Conservation (phyloP, 30 jellyfish, hydroid and myxozoan genomes). For the Hydractinia symbiolongicarpus region DNA sequence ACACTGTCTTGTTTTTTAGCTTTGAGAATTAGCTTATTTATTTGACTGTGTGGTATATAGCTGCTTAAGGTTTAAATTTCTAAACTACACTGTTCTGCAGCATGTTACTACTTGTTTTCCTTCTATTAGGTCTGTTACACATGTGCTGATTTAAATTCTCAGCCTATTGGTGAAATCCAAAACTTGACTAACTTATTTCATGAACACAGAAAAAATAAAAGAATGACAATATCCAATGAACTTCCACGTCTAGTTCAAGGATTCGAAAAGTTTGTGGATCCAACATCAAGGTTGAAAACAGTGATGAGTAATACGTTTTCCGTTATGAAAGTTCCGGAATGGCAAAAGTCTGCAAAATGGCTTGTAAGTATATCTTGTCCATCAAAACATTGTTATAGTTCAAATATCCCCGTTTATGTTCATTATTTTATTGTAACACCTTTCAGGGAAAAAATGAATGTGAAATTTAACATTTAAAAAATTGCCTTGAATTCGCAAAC, state of each 20-base stretch:
- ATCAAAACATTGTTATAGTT: background rate
- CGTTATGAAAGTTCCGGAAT: constrained; percentile 63
- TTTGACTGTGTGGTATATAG: background rate
- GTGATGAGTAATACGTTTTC: constrained; percentile 56
- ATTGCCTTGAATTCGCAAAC: no score
- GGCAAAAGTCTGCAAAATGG: constrained; percentile 90
- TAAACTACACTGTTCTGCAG: background rate
- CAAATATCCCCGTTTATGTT: background rate
- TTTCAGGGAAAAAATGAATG: no score
- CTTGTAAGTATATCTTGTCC: constrained; percentile 46
- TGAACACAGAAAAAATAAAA: constrained; percentile 34
- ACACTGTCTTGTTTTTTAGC: background rate
- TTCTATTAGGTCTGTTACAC: constrained; percentile 61
- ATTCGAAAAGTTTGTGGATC: constrained; percentile 48
- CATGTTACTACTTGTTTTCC: background rate
- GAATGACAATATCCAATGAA: constrained; percentile 45
- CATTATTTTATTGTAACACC: background rate
- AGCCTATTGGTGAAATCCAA: constrained; percentile 61
- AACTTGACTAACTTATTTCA: constrained; percentile 36
- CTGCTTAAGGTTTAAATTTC: background rate
- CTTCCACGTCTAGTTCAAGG: constrained; percentile 58
- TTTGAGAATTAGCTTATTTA: background rate
- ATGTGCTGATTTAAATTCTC: constrained; percentile 60
- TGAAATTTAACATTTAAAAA: no score
- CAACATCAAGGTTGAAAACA: constrained; percentile 46